Conservation (phyloP, 2,888 invertebrate genomes). For the Oscheius sp. region DNA sequence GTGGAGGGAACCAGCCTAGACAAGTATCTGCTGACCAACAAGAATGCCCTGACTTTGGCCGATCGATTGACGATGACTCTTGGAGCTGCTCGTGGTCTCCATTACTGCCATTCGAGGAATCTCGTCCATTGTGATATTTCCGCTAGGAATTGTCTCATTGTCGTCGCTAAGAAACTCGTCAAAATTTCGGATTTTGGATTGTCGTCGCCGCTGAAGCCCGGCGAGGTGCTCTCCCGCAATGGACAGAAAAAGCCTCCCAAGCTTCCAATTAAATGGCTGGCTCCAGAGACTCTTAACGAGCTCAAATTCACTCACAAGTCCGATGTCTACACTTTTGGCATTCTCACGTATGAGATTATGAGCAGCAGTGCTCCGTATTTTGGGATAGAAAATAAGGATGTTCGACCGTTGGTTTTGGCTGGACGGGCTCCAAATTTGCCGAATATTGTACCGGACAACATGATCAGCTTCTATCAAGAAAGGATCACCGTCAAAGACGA, state of each 20-base stretch:
- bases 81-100: conserved; percentile 22
- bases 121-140: conserved; percentile 26
- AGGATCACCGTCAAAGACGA: neutral
- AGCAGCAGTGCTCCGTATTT: conserved; percentile 13
- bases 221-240: neutral
- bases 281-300: conserved; percentile 40
- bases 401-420: neutral
- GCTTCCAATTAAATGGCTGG: conserved; percentile 50
- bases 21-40: conserved; percentile 6
- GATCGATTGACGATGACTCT: conserved; percentile 23
- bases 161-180: conserved; percentile 28
- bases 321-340: conserved; percentile 50
- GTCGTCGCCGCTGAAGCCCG: conserved; percentile 32
- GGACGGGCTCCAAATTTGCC: neutral
- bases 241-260: neutral
- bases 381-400: neutral
- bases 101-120: conserved; percentile 2
- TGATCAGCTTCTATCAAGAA: neutral
- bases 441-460: neutral
- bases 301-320: conserved; percentile 41
- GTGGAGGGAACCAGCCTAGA: conserved; percentile 22
- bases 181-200: conserved; percentile 56
- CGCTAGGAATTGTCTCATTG: conserved; percentile 31
- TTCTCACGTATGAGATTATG: conserved; percentile 49
- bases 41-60: neutral